Evolutionary conservation across 1,140 invertebrate species (phyloP).

Genomic region (Drosophila athabasca): DNA sequence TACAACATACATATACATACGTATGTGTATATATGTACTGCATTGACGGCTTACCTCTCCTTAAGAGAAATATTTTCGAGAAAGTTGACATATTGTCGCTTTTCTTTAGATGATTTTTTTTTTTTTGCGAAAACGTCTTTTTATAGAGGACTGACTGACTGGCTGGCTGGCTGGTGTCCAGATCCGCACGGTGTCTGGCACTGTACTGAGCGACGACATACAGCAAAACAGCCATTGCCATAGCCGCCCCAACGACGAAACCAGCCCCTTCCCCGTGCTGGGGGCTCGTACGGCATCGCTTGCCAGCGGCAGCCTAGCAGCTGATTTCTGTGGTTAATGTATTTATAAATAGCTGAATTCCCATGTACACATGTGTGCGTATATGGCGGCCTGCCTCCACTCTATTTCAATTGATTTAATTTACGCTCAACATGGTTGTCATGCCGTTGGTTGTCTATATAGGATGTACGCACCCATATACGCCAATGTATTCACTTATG

Average conservation of each 20-base stretch:
- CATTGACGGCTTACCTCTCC: slow-evolving; percentile 39
- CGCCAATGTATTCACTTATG: slow-evolving; percentile 18
- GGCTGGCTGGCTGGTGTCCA: slow-evolving; percentile 27
- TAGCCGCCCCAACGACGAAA: slow-evolving; percentile 9
- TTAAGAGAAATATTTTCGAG: slow-evolving; percentile 55
- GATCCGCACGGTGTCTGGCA: slow-evolving; percentile 27
- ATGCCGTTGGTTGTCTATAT: slow-evolving; percentile 32
- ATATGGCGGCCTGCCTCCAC: slow-evolving; percentile 17
- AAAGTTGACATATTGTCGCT: slow-evolving; percentile 54
- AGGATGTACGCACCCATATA: slow-evolving; percentile 9
- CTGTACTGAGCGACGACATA: slow-evolving; percentile 18
- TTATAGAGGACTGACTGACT: slow-evolving; percentile 22
- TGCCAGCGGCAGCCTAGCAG: slow-evolving; percentile 20
- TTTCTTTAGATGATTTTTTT: slow-evolving; percentile 10
- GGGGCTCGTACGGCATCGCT: slow-evolving; percentile 33
- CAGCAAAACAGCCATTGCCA: slow-evolving; percentile 3
- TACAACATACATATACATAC: background rate
- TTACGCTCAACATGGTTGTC: slow-evolving; percentile 73
- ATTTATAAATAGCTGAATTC: slow-evolving; percentile 62
- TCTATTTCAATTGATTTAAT: slow-evolving; percentile 70
- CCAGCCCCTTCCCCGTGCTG: slow-evolving; percentile 26
- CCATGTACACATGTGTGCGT: slow-evolving; percentile 9
- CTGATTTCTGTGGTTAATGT: slow-evolving; percentile 53
- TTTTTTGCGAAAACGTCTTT: slow-evolving; percentile 15
- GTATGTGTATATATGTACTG: background rate